Conservation (phyloP, 2,797 vertebrate genomes). For the Melanotaenia nigrans region DNA sequence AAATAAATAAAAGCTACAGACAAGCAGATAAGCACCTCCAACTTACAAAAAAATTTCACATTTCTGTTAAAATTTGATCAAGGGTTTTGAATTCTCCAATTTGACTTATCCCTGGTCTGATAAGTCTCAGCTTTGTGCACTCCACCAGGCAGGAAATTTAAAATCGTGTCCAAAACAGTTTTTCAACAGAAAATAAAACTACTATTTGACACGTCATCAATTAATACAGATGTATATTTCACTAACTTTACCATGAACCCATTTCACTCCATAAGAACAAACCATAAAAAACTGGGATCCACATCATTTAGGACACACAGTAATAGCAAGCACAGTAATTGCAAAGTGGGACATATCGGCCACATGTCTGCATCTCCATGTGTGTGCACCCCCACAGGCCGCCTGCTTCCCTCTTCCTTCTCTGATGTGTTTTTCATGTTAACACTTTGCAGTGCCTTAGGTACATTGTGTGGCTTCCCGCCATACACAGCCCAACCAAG, state of each 20-base stretch:
- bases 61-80: conserved; percentile 54
- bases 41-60: conserved; percentile 40
- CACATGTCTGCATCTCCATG: conserved; percentile 60
- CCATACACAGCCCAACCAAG: conserved; percentile 76
- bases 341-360: conserved; percentile 66
- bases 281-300: conserved; percentile 32
- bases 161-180: conserved; percentile 49
- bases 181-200: conserved; percentile 46
- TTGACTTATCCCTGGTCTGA: conserved; percentile 75
- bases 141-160: conserved; percentile 67
- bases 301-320: conserved; percentile 30
- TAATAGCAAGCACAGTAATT: conserved; percentile 71
- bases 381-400: conserved; percentile 40
- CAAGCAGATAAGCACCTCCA: conserved; percentile 18
- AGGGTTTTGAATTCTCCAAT: conserved; percentile 66
- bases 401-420: conserved; percentile 26
- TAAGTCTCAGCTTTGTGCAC: conserved; percentile 79
- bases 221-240: background rate
- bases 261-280: background rate
- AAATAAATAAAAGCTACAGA: conserved; percentile 68
- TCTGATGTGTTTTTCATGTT: conserved; percentile 88
- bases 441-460: conserved; percentile 84
- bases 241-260: conserved; percentile 7
- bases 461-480: conserved; percentile 80
- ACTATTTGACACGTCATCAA: conserved; percentile 31